Conservation (phyloP, 2,888 invertebrate genomes). For the Neuroscelio doddi region DNA sequence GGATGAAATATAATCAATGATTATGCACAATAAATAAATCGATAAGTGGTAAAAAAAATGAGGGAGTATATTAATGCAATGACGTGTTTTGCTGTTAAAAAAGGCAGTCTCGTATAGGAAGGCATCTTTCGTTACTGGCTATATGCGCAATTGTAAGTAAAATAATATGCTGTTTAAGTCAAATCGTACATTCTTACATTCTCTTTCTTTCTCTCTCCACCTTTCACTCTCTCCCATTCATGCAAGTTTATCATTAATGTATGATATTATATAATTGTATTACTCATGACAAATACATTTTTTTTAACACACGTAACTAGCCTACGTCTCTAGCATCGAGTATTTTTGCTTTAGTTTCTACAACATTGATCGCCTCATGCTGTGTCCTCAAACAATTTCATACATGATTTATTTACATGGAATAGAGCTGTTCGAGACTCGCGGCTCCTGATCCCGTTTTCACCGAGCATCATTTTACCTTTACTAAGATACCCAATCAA, state of each 20-base stretch:
- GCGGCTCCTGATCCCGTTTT: slow-evolving; percentile 6
- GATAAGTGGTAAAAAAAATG: slow-evolving; percentile 6
- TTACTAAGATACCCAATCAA: too few species aligned
- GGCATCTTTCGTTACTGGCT: slow-evolving; percentile 47
- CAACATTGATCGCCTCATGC: slow-evolving; percentile 52
- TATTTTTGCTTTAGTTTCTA: slow-evolving; percentile 32
- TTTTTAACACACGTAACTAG: slow-evolving; percentile 41
- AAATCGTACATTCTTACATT: slow-evolving; percentile 15
- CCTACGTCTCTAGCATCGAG: slow-evolving; percentile 40
- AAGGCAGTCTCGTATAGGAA: slow-evolving; percentile 48
- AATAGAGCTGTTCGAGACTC: slow-evolving; percentile 53
- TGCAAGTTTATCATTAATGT: slow-evolving; percentile 36
- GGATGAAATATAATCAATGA: slow-evolving; percentile 23
- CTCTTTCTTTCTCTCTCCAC: background rate
- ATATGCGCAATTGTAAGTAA: slow-evolving; percentile 44
- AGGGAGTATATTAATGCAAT: slow-evolving; percentile 17
- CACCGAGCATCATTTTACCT: slow-evolving; percentile 4
- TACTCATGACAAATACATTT: slow-evolving; percentile 40
- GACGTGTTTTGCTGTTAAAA: slow-evolving; percentile 45
- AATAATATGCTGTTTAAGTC: slow-evolving; percentile 46
- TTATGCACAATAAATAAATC: slow-evolving; percentile 16
- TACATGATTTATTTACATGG: slow-evolving; percentile 55
- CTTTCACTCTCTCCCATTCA: background rate
- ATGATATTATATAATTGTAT: slow-evolving; percentile 43
- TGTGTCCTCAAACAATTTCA: slow-evolving; percentile 48